Base-by-base conservation (phyloP, 2,888 invertebrate genomes). In the Neoascia interrupta region DNA sequence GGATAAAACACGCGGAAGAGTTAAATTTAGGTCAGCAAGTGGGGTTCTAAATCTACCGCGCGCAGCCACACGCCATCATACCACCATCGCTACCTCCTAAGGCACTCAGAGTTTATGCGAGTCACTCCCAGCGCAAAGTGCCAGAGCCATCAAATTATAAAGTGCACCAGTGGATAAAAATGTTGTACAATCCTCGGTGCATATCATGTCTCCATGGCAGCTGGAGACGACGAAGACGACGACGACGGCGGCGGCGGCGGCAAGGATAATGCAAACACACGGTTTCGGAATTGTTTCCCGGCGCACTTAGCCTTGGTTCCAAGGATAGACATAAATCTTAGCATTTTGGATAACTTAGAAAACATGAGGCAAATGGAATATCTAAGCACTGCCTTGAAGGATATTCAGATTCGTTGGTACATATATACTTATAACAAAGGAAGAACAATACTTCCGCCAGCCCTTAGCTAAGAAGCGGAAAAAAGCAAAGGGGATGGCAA, bases 331-430 rank as follows among this genome's bases (percentile, higher is more conserved):
- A 73, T 73, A 79, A 79, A 79, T 79, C 79, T 45, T 73, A 73
- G 68, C 66, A 79, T 79, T 79, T 79, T 49, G 79, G 61, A 79
- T 79, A 73, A 68, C 73, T 61, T 49, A 61, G 66, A 34, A 66
- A 72, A 56, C 72, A 73, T 56, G 79, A 79, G 66, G 79, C 79
- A 79, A 79, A 79, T 79, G 79, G 79, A 73, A 79, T 79, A 73
- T 79, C 79, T 79, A 68, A 79, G 73, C 66, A 61, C 28, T 28
- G 28, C 53, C 60, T 79, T 61, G 60, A 66, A 73, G 66, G 79
- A 79, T 66, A 73, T 79, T 72, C 53, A 54, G 64, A 79, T 61
- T 73, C 66, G n/a, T n/a, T n/a, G n/a, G n/a, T n/a, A n/a, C n/a
- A 69, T 68, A 41, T 45, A 39, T 51, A 37, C 5, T 6, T 19